Percentiles rank a stretch among this genome's conserved stretches.
Conservation (phyloP, 2,888 invertebrate species). For the Cerceris rybyensis region DNA sequence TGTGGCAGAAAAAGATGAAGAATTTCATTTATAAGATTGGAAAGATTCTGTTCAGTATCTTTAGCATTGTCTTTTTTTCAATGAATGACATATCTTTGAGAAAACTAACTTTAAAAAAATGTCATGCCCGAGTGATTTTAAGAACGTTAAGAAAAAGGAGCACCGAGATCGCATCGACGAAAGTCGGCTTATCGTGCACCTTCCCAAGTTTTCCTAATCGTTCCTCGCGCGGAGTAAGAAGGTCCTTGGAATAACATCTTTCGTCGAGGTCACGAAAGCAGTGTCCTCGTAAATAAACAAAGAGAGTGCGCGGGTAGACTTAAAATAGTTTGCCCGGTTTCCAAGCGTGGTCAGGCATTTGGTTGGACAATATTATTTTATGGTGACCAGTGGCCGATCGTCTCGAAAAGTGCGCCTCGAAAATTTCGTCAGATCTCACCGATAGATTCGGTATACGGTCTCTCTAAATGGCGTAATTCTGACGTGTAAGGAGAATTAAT, state of each 20-base stretch:
- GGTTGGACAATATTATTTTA: conserved; percentile 71
- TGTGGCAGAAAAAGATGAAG: too few relatives aligned
- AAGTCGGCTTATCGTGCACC: conserved; percentile 44
- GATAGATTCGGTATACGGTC: conserved; percentile 32
- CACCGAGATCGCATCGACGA: conserved; percentile 30
- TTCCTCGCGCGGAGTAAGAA: conserved; percentile 44
- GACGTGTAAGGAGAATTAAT: conserved; percentile 5
- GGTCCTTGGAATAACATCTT: conserved; percentile 67
- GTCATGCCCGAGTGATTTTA: neutral
- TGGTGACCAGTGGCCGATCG: conserved; percentile 41
- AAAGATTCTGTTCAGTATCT: too few relatives aligned
- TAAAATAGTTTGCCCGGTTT: conserved; percentile 60
- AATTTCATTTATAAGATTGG: too few relatives aligned
- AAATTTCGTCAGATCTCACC: conserved; percentile 41
- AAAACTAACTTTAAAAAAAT: too few relatives aligned
- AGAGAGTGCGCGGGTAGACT: conserved; percentile 34
- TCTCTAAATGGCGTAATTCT: conserved; percentile 9
- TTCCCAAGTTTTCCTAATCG: conserved; percentile 54
- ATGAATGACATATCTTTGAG: neutral
- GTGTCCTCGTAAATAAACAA: conserved; percentile 62
- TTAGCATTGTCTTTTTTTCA: neutral
- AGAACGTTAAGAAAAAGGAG: conserved; percentile 5
- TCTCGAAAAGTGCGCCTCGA: conserved; percentile 35
- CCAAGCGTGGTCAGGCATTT: conserved; percentile 56
- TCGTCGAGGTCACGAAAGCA: conserved; percentile 49